A percentile compares a stretch with the other conserved stretches of the same genome.
These are phyloP conservation scores for Hydroisotoma schaefferi DNA, from an alignment of 2,888 invertebrate genomes.

Conservation along the genomic window DNA sequence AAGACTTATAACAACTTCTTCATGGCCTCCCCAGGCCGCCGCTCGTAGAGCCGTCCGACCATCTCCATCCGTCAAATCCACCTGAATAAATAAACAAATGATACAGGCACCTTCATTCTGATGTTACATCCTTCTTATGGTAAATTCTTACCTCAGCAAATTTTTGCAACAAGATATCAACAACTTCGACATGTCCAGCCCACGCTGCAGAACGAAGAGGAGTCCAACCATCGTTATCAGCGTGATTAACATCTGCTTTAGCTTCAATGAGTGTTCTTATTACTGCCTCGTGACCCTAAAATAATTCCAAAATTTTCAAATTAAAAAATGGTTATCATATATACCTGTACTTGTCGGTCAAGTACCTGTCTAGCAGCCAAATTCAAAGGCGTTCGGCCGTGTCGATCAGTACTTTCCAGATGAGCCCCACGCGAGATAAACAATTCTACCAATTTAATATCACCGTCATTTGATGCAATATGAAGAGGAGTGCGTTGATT, in stretches of 20 bases:
- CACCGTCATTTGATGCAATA: constrained; percentile 71
- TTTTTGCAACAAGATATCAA: constrained; percentile 56
- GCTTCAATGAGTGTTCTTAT: constrained; percentile 60
- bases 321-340: background rate
- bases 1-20: constrained; percentile 56
- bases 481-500: constrained; percentile 69
- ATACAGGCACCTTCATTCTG: background rate
- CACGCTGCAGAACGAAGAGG: constrained; percentile 88
- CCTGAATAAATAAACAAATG: constrained; percentile 49
- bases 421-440: constrained; percentile 57
- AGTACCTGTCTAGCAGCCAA: constrained; percentile 66
- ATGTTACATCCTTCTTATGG: no score
- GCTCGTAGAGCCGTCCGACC: constrained; percentile 84
- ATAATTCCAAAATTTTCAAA: constrained; percentile 1
- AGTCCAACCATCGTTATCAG: constrained; percentile 84
- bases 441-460: constrained; percentile 63
- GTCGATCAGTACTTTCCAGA: constrained; percentile 51
- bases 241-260: constrained; percentile 69
- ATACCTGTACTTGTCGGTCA: background rate
- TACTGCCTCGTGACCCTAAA: constrained; percentile 66
- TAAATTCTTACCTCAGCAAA: constrained; percentile 55
- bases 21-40: constrained; percentile 93
- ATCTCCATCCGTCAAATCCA: constrained; percentile 83
- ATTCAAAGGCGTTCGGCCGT: constrained; percentile 82
- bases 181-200: constrained; percentile 76